Base-by-base conservation (phyloP, 64 coral and sea anemone genomes). In the Trachythela sp. region DNA sequence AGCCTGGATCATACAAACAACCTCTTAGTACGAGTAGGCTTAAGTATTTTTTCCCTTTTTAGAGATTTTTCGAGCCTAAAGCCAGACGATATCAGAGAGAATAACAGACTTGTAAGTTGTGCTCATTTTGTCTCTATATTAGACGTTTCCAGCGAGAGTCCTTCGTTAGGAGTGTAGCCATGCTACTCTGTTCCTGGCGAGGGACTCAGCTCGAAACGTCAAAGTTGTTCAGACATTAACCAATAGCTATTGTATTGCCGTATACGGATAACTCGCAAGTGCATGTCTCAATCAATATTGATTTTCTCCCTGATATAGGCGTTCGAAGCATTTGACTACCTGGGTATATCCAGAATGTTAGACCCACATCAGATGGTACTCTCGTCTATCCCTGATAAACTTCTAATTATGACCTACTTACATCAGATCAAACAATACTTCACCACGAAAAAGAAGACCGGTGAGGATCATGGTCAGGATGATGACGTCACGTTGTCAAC, bases 321-420 rank as follows among this genome's bases (percentile, higher is more conserved):
- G 15, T 99, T 99, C 75, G 87, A 94, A 24, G 93, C 87, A 34
- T 99, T 92, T 92, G 96, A 99, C 33, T 91, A 89, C 83, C 85
- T 99, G 58, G 96, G 96, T 34, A 99, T 99, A 43, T 89, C 93
- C 1, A 80, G 96, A 0, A 49, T 99, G 39, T 54, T 99, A 45
- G 96, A 99, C 59, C 96, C 96, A 11, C 90, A 83, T 26, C 83
- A 89, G 9, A 91, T 99, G 84, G 94, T 90, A 38, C 56, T 99
- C 56, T 87, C 89, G 14, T 91, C 93, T 15, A 87, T 93, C 6
- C 96, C 96, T 15, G 96, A 99, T 88, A 99, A 99, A 76, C 93
- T 99, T 9, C 91, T 89, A 0, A 91, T 99, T 5, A 99, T 99
- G 93, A 99, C 96, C 11, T 99, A 99, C 68, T 84, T 99, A 36